Base-by-base conservation (phyloP, 2,797 vertebrate species). In the Acanthis flammea region DNA sequence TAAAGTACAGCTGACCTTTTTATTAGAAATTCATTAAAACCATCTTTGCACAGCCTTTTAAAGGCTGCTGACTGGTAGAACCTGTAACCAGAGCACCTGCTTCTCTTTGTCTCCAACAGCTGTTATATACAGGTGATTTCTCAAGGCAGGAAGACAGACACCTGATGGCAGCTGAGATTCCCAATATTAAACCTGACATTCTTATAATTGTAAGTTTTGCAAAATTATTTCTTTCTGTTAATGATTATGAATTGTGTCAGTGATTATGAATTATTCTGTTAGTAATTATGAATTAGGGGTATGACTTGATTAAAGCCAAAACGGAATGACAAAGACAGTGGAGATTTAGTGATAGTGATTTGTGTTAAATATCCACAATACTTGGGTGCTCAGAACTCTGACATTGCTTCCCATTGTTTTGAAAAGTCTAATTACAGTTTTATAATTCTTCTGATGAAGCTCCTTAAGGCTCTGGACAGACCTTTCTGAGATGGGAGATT, bases 161-260 rank as follows among this genome's bases (percentile, higher is more conserved):
- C 88, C 97, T 99, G 95, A 99, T 99, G 99, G 99, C 99, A 67
- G 99, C 99, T 45, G 99, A 99, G 97, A 99, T 99, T 95, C 99
- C 99, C 42, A 99, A 99, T 35, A 99, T 99, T 92, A 99, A 99
- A 95, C 99, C 99, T 0, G 99, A 99, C 95, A 99, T 99, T 97
- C 98, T 99, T 65, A 99, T 99, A 55, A 98, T 98, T 94, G 98
- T 98, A 94, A 98, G 98, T 97, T 79, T 73, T 70, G 48, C 23
- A 14, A 19, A 54, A n/a, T 47, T 14, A 5, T 41, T 66, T 66
- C 7, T 65, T 86, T 85, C 15, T 19, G 8, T 31, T 82, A 73
- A 11, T 77, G n/a, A 54, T 83, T 66, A 18, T 41, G 41, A 41
- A 41, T 41, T 41, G 41, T 41, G 41, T 41, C 14, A 18, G 41